Conservation (phyloP, 2,888 invertebrate genomes). For the Stenotaenia linearis region DNA sequence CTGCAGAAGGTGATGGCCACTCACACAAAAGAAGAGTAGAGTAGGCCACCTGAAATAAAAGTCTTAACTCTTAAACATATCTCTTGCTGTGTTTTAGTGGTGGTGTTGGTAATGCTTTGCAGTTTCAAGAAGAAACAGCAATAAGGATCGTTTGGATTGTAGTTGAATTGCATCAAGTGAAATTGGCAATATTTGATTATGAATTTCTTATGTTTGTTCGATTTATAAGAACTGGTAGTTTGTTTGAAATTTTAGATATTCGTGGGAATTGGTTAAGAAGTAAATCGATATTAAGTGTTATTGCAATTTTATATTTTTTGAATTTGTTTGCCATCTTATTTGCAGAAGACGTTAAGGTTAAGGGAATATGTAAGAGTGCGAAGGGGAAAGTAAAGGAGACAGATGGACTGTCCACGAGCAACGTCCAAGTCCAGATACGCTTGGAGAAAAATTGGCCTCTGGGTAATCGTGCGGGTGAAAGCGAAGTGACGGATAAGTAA, state of each 20-base stretch:
- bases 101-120: not conserved
- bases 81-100: not conserved
- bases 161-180: too few species aligned
- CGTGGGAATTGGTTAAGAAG: too few species aligned
- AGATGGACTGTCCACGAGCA: constrained; percentile 17
- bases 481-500: constrained; percentile 10
- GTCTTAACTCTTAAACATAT: not conserved
- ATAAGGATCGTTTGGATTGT: too few species aligned
- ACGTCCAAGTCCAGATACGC: constrained; percentile 8
- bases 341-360: not conserved
- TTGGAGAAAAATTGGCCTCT: constrained; percentile 26
- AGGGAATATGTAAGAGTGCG: not conserved
- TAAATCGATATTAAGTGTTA: too few species aligned
- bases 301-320: not conserved
- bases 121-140: too few species aligned
- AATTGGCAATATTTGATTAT: too few species aligned
- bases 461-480: constrained; percentile 23
- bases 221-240: too few species aligned
- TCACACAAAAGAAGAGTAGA: constrained; percentile 18
- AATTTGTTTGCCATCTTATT: not conserved
- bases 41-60: constrained; percentile 7
- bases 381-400: constrained; percentile 6
- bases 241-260: too few species aligned
- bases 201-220: too few species aligned
- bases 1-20: constrained; percentile 24